Evolutionary conservation across 2,113 vertebrate species (phyloP).

Genomic region (Apeltes quadracus): DNA sequence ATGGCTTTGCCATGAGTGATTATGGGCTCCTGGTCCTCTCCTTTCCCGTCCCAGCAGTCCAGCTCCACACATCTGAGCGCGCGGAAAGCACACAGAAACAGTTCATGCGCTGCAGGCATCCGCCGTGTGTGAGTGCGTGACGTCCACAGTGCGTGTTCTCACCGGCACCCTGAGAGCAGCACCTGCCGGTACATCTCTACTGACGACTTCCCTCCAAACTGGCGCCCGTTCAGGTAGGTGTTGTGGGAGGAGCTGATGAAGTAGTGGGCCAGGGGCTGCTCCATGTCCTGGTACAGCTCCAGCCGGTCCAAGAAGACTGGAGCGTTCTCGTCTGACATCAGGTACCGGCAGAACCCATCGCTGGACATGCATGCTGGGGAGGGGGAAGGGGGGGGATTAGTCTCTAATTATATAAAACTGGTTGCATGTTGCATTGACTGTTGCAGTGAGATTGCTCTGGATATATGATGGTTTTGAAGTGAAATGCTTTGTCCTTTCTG

Average conservation of each 20-base stretch:
- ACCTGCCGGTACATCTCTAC: conserved; percentile 99
- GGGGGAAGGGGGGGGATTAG: background rate
- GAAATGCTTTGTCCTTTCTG: too few species aligned
- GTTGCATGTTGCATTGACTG: background rate
- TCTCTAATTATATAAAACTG: background rate
- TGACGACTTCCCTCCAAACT: conserved; percentile 96
- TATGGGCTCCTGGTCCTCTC: conserved; percentile 98
- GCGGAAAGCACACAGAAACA: conserved; percentile 2
- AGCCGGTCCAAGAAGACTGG: conserved; percentile 95
- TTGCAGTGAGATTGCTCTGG: background rate
- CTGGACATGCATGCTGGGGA: conserved; percentile 91
- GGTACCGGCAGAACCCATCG: conserved; percentile 95
- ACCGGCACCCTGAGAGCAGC: conserved; percentile 97
- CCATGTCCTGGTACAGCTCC: conserved; percentile 98
- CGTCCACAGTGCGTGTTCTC: background rate
- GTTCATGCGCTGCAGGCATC: background rate
- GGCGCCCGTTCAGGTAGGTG: conserved; percentile 94
- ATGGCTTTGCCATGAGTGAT: conserved; percentile 99
- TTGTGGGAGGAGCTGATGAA: conserved; percentile 99
- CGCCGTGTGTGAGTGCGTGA: too few species aligned
- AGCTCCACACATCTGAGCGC: conserved; percentile 91
- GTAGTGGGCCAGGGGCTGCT: conserved; percentile 95
- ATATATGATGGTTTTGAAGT: background rate
- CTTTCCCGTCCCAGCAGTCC: conserved; percentile 99
- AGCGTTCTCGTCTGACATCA: conserved; percentile 99